Base-by-base conservation (phyloP, 2,113 vertebrate species). In the Manacus vitellinus region DNA sequence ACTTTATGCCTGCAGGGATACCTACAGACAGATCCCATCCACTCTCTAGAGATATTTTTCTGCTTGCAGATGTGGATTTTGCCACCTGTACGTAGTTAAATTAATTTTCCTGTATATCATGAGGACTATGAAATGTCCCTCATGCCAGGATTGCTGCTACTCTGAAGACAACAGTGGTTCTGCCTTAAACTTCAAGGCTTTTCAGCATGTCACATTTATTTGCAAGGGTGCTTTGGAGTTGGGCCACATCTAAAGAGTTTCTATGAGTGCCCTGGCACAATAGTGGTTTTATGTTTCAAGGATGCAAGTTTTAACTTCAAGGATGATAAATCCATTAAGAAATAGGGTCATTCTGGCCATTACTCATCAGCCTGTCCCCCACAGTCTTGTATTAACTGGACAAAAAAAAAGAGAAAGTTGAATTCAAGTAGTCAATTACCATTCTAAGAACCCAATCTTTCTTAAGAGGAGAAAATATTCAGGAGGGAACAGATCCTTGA, bases 21-120 rank as follows among this genome's bases (percentile, higher is more conserved):
- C 16, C 8, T 51, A 13, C 0, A 0, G 10, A 25, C 4, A 10
- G 37, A 89, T 70, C 14, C 12, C 3, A 0, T 63, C 15, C 9
- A 5, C 33, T 20, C 47, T 61, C 11, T 24, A 35, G 35, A 59
- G 10, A 65, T 35, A 6, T 7, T 28, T 28, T 59, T 21, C 5
- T 28, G 18, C 23, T 72, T 2, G 3, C 28, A 87, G 17, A 13
- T 46, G 9, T 70, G 37, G 23, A 71, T 88, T 84, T 75, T 94
- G 18, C 28, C n/a, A 56, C 24, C 4, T 54, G 7, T 41, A 61
- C 46, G 5, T 41, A 61, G 19, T 12, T 73, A 25, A 84, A 71
- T 43, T 73, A 1, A 30, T 74, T 77, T 93, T 72, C n/a, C 74
- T 58, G 3, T 25, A 33, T 24, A 10, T 41, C 2, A 2, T 44